These are phyloP conservation scores for Eupithecia dodoneata DNA, from an alignment of 2,888 invertebrate species.

Conservation along the genomic window DNA sequence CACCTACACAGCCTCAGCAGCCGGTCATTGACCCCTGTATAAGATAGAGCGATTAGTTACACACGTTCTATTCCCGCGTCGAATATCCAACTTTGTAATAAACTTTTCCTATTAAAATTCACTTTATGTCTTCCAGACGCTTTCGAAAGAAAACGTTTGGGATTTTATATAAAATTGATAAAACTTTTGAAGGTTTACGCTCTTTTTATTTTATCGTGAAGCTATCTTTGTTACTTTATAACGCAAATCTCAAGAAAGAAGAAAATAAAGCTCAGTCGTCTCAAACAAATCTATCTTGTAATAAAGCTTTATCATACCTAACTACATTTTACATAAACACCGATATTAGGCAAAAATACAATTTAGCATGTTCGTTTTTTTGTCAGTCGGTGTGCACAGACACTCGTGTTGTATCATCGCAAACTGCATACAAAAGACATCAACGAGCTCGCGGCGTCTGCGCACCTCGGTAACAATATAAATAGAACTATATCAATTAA, in stretches of 20 bases:
- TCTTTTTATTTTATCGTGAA: constrained; percentile 7
- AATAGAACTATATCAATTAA: not conserved
- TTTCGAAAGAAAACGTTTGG: constrained; percentile 20
- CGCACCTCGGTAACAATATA: constrained; percentile 15
- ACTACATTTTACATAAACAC: not conserved
- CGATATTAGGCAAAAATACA: not conserved
- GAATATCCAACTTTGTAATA: constrained; percentile 34
- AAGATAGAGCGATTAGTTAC: constrained; percentile 41
- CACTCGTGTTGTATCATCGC: not conserved
- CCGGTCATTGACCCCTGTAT: constrained; percentile 38
- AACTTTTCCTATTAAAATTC: constrained; percentile 42
- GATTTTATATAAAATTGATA: constrained; percentile 27
- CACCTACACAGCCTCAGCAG: constrained; percentile 43
- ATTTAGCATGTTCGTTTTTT: not conserved
- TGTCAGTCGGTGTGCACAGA: not conserved
- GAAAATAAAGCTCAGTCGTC: not conserved
- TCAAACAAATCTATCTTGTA: not conserved
- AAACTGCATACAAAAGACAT: constrained; percentile 59
- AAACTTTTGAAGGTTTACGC: not conserved
- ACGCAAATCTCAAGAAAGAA: not conserved
- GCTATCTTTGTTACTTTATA: not conserved
- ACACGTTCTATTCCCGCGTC: constrained; percentile 36
- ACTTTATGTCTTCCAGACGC: constrained; percentile 20
- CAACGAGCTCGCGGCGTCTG: constrained; percentile 57
- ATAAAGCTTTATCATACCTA: not conserved